Evolutionary conservation across 64 coral and sea anemone species (phyloP), one percentile per base, ranked within the genome.

Genomic region (Actinia equina): DNA sequence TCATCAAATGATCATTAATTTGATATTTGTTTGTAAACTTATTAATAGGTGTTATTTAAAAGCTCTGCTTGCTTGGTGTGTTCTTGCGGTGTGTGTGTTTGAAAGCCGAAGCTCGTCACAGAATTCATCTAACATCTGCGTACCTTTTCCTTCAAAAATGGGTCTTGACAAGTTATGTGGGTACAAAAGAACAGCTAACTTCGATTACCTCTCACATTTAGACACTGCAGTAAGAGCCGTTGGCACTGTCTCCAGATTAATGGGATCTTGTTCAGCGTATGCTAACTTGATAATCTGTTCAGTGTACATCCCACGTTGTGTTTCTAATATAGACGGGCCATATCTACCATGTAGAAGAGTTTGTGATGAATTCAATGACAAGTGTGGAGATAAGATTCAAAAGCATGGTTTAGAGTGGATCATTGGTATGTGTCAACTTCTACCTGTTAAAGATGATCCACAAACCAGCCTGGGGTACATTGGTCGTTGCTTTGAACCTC

Each of bases 281-380:
- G 86, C 90, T 44, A 76, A 64, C 26, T 67, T 70, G 60, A 87
- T 92, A 10, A 27, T 83, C 11, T 92, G 90, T 87, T 92, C 90
- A 22, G 84, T 87, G 6, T 92, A 92, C 52, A 30, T 87, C 30
- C 90, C 90, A 22, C 85, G 78, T 57, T 92, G 90, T 60, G 15
- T 82, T 2, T 42, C 79, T 27, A 74, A 46, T 22, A 52, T 83
- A 79, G 26, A n/a, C 17, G 85, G 57, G 10, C 90, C 85, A 4
- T 65, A 43, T 79, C 79, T 92, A 15, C 90, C 86, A 4, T 92
- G 90, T 45, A 74, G 85, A 9, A 65, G 86, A 74, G 90, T 92
- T 59, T 92, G 90, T 54, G 77, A 80, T 79, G 78, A 87, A 55
- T 67, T 92, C 56, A 52, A 78, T 83, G 43, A 23, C 6, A 77